Evolutionary conservation across 30 jellyfish, hydroid and myxozoan genomes (phyloP).

Genomic region (Mastigias papua): DNA sequence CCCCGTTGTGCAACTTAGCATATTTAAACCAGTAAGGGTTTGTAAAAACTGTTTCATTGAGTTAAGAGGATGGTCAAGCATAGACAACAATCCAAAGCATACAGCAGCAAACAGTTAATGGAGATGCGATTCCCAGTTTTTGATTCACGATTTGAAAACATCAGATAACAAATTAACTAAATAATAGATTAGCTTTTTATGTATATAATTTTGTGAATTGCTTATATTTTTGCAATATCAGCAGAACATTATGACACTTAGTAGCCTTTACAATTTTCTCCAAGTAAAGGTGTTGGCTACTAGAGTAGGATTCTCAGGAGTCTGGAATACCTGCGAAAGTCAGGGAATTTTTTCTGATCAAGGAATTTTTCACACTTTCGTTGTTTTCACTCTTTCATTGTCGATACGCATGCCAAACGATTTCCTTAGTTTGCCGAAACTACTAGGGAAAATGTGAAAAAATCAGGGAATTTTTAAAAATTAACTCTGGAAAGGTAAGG

Average conservation of each 20-base stretch:
- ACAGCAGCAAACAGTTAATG: not conserved
- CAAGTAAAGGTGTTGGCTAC: not conserved
- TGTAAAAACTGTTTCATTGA: constrained; percentile 79
- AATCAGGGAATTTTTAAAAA: too few species aligned
- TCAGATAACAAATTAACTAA: not conserved
- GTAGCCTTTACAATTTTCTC: not conserved
- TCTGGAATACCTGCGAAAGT: too few species aligned
- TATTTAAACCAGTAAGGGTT: constrained; percentile 91
- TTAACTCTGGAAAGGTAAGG: too few species aligned
- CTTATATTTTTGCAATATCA: not conserved
- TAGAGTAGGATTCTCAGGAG: too few species aligned
- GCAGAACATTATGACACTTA: not conserved
- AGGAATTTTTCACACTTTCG: too few species aligned
- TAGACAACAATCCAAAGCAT: not conserved
- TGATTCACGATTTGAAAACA: not conserved
- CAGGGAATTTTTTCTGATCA: too few species aligned
- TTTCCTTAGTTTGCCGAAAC: too few species aligned
- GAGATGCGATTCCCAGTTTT: not conserved
- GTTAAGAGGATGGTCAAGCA: constrained; percentile 62
- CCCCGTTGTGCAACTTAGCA: constrained; percentile 88
- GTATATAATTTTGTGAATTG: not conserved
- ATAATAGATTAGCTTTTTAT: not conserved
- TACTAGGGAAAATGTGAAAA: too few species aligned
- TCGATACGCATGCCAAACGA: too few species aligned
- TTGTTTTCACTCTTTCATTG: too few species aligned